Percentiles rank a stretch among this genome's conserved stretches.
Conservation (phyloP, 2,113 vertebrate genomes). For the Strigops habroptila region DNA sequence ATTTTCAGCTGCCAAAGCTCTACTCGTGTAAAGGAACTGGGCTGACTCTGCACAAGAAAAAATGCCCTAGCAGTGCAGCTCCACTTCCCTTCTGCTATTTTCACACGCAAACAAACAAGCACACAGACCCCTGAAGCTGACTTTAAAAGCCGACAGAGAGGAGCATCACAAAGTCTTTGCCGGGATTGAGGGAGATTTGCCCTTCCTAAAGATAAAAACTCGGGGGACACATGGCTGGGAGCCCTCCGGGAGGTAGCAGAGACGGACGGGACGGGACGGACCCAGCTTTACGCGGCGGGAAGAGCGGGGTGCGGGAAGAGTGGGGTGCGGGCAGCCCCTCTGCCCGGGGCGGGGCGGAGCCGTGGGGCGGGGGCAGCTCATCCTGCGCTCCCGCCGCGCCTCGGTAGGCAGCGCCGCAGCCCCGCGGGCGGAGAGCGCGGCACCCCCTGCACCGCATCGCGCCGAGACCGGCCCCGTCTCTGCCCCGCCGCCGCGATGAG, state of each 20-base stretch:
- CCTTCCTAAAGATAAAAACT: not conserved
- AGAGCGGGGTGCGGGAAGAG: not conserved
- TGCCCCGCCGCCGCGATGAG: not conserved
- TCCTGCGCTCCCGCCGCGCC: not conserved
- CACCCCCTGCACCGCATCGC: not conserved
- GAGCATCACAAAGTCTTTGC: not conserved
- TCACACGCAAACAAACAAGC: not conserved
- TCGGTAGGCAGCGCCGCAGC: not conserved
- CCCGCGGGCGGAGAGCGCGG: not conserved
- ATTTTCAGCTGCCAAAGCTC: not conserved
- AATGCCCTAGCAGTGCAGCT: not conserved
- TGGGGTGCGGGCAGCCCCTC: not conserved
- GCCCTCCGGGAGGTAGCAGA: not conserved
- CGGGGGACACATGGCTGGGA: accelerated
- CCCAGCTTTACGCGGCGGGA: not conserved
- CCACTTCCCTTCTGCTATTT: not conserved
- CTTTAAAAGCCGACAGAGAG: not conserved
- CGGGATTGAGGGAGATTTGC: accelerated
- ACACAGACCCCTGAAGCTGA: not conserved
- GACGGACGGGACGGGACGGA: not conserved
- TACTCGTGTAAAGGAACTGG: not conserved
- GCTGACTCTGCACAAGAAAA: not conserved
- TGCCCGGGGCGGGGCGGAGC: not conserved
- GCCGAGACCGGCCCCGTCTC: not conserved
- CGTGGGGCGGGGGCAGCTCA: not conserved